Conservation (phyloP, 2,888 invertebrate genomes). For the Netelia virgata region DNA sequence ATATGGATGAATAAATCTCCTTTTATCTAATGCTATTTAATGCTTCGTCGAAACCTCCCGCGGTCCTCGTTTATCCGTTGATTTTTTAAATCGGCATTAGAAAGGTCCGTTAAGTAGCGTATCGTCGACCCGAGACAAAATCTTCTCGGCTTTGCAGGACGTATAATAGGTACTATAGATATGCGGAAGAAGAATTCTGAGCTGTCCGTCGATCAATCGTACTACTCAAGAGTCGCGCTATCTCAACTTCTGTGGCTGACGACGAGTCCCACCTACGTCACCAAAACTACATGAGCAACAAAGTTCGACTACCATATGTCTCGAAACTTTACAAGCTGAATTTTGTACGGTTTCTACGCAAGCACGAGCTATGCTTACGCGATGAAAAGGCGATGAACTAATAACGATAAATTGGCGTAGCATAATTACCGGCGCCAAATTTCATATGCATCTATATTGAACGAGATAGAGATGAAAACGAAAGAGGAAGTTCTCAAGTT, state of each 20-base stretch:
- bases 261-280: neutral
- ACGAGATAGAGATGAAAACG: constrained; percentile 16
- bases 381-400: constrained; percentile 49
- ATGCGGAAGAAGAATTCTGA: neutral
- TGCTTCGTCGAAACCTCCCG: no score
- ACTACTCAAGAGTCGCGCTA: constrained; percentile 24
- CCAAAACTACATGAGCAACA: neutral
- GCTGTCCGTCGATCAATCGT: constrained; percentile 34
- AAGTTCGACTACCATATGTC: neutral
- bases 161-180: no score
- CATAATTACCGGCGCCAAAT: constrained; percentile 19
- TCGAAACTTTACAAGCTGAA: neutral
- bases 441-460: neutral
- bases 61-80: no score
- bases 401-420: constrained; percentile 56
- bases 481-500: constrained; percentile 63
- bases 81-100: neutral
- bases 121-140: constrained; percentile 38
- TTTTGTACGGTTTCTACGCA: neutral
- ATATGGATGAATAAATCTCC: no score
- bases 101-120: constrained; percentile 23
- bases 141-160: neutral
- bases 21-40: no score
- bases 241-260: constrained; percentile 20
- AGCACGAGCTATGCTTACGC: neutral